phyloP scores from a whole-genome alignment of 2,888 invertebrate species.

The Erynnis tages region DNA sequence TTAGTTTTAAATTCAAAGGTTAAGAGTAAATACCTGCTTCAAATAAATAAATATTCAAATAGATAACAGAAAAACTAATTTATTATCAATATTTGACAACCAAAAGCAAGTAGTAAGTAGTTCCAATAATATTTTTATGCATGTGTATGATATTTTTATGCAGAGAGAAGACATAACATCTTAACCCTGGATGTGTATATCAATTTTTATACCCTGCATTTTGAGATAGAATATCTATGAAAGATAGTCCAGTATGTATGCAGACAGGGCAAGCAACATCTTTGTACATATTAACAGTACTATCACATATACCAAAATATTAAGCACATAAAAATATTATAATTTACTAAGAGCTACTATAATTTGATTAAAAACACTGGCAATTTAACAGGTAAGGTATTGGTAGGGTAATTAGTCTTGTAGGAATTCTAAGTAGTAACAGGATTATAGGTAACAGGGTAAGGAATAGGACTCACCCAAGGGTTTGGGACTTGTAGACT shows the following conservation, averaged over 20 bases:
- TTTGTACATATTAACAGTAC: neutral
- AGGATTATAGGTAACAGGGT: conserved; percentile 31
- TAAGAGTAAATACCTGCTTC: too few species aligned
- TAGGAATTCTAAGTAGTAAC: neutral
- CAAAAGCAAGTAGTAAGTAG: too few species aligned
- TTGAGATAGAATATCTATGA: conserved; percentile 33
- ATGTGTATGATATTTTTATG: conserved; percentile 28
- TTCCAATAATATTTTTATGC: conserved; percentile 19
- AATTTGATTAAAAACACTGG: too few species aligned
- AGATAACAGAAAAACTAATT: too few species aligned
- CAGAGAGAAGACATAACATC: conserved; percentile 26
- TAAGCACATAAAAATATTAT: too few species aligned
- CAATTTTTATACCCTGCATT: conserved; percentile 40
- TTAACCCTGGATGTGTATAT: conserved; percentile 34
- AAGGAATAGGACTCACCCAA: conserved; percentile 62
- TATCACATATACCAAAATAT: too few species aligned
- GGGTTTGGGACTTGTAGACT: conserved; percentile 50
- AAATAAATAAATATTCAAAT: too few species aligned
- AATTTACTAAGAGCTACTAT: too few species aligned
- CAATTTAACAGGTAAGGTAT: too few species aligned
- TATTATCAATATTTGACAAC: too few species aligned
- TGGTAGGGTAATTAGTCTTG: too few species aligned
- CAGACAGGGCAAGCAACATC: neutral
- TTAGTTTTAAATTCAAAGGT: too few species aligned
- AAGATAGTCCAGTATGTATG: conserved; percentile 4